Evolutionary conservation across 2,888 invertebrate genomes (phyloP).

Genomic region (Meloe dianella): DNA sequence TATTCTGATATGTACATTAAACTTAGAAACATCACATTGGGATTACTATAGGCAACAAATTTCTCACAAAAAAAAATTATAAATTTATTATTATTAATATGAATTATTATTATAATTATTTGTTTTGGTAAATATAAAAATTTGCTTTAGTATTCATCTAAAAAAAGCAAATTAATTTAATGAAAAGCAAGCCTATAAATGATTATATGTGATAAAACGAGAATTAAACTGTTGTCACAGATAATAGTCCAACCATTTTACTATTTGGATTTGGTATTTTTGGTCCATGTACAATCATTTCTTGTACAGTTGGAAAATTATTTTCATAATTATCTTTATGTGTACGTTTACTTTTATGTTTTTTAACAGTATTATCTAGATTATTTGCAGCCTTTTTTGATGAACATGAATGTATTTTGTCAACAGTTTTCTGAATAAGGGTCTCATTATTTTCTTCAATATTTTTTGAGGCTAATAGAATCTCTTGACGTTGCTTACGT

Average conservation of each 20-base stretch:
- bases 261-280: slow-evolving; percentile 55
- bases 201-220: slow-evolving; percentile 5
- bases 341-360: slow-evolving; percentile 56
- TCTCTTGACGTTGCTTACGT: slow-evolving; percentile 62
- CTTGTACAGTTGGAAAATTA: slow-evolving; percentile 66
- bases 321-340: slow-evolving; percentile 60
- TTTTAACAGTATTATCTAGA: slow-evolving; percentile 60
- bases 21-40: slow-evolving; percentile 51
- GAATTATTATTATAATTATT: slow-evolving; percentile 12
- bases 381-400: slow-evolving; percentile 57
- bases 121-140: slow-evolving; percentile 33
- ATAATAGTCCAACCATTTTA: slow-evolving; percentile 66
- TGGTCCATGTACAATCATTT: slow-evolving; percentile 63
- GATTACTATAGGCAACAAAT: slow-evolving; percentile 43
- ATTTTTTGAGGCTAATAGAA: slow-evolving; percentile 46
- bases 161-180: slow-evolving; percentile 32
- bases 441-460: slow-evolving; percentile 48
- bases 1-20: slow-evolving; percentile 50
- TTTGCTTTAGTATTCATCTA: slow-evolving; percentile 34
- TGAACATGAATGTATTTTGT: slow-evolving; percentile 48
- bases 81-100: slow-evolving; percentile 6
- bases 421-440: slow-evolving; percentile 38
- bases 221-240: slow-evolving; percentile 64
- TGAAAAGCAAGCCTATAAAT: slow-evolving; percentile 32
- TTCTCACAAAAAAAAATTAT: slow-evolving; percentile 27